Evolutionary conservation across 2,113 vertebrate genomes (phyloP).

Genomic region (Oncorhynchus keta): DNA sequence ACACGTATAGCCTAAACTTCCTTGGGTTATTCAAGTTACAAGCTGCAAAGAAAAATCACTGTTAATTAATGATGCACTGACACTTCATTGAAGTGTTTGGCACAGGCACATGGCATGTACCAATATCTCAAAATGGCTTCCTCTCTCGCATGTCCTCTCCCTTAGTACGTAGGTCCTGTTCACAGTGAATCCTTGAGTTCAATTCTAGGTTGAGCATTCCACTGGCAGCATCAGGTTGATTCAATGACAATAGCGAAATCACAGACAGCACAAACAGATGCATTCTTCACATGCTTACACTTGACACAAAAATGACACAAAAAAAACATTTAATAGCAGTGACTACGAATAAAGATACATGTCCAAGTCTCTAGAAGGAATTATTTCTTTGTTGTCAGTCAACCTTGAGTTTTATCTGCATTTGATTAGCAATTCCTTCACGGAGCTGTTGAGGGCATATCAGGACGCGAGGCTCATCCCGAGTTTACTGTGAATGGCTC

Average conservation of each 20-base stretch:
- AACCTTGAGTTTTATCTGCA: too few relatives aligned
- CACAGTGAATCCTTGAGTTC: too few relatives aligned
- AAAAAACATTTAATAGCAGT: too few relatives aligned
- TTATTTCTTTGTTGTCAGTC: too few relatives aligned
- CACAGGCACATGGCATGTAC: background rate
- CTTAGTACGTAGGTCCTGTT: background rate
- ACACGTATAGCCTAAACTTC: background rate
- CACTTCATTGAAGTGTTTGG: background rate
- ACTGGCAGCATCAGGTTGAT: background rate
- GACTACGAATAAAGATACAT: too few relatives aligned
- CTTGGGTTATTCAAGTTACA: background rate
- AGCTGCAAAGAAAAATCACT: background rate
- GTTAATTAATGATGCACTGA: background rate
- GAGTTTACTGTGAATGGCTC: background rate
- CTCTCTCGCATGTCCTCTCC: background rate
- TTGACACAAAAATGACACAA: too few relatives aligned
- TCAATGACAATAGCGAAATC: background rate
- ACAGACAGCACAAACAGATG: background rate
- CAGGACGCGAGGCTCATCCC: background rate
- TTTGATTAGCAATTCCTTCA: background rate
- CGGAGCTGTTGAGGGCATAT: background rate
- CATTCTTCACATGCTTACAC: constrained; percentile 13
- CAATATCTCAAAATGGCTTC: constrained; percentile 9
- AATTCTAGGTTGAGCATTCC: background rate
- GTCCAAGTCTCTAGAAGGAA: too few relatives aligned